Evolutionary conservation across 2,113 vertebrate species (phyloP), one percentile per base, ranked within the genome.

Genomic region (Bujurquina vittata): DNA sequence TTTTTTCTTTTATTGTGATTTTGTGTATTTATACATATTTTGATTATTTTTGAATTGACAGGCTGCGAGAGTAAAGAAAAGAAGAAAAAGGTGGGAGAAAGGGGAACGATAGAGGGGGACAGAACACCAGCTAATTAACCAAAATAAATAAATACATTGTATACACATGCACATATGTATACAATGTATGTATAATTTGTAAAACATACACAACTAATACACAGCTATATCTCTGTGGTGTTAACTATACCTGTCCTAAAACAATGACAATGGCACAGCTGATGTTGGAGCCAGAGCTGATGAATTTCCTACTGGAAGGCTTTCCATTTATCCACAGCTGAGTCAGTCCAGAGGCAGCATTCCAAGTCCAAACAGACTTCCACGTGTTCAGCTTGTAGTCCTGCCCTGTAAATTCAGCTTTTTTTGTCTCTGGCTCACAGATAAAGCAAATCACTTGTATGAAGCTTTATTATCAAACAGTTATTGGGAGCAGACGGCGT

Each of bases 301-400:
- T 5, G 15, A 43, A 88, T 43, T 78, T 91, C 31, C 76, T 89
- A 10, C 10, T 49, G 5, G 80, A 88, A 7, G 84, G 76, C 11
- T 73, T 69, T 63, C 89, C 87, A 74, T 92, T 52, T 4, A 91
- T 1, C 93, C 92, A 94, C 61, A 93, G 6, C 46, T 92, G 91
- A 1, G 0, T 49, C 33, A 94, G 7, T 8, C 91, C 91, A 40
- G 86, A 83, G 0, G 1, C 1, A 10, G 77, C 57, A 17, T 91
- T 67, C 91, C 92, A 93, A 33, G 87, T 91, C 75, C 92, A 94
- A n/a, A 91, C 3, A 1, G 87, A 73, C 14, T 91, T 84, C 91
- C 92, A 93, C 1, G 4, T 75, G 59, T 93, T 91, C 6, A 58
- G 4, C 33, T 85, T 78, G 23, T 77, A 82, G 11, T 80, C 57